phyloP scores from a whole-genome alignment of 1,140 invertebrate species.

The Procambarus clarkii region DNA sequence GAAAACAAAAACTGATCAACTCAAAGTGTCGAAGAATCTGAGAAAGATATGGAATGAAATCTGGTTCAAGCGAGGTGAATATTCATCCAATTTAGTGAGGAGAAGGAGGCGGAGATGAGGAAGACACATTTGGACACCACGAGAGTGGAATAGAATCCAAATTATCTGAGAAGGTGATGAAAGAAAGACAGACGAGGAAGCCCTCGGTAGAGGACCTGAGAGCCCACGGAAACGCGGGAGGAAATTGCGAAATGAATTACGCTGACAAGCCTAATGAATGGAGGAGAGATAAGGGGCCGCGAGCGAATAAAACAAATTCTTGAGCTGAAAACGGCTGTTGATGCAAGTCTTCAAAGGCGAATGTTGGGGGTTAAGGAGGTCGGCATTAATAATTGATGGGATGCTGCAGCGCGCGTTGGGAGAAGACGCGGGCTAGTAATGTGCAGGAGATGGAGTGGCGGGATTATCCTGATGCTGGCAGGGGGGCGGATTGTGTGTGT shows the following conservation, averaged over 20 bases:
- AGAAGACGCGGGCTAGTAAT: no score
- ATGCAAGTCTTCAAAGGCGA: neutral
- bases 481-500: no score
- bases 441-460: no score
- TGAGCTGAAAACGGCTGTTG: neutral
- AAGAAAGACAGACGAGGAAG: neutral
- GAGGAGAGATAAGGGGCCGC: neutral
- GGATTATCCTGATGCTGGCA: no score
- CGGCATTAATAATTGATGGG: neutral
- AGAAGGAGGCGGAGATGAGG: no score
- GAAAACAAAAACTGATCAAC: no score
- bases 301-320: neutral
- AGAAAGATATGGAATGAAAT: neutral
- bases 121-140: neutral
- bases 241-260: slow-evolving; percentile 1
- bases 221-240: neutral
- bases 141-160: neutral
- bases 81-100: neutral
- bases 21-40: no score
- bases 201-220: neutral
- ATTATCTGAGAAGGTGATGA: neutral
- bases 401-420: no score
- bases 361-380: neutral
- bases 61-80: neutral
- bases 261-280: neutral